phyloP scores from a whole-genome alignment of 35 echinoderm and acorn worm genomes.

The Apostichopus japonicus region DNA sequence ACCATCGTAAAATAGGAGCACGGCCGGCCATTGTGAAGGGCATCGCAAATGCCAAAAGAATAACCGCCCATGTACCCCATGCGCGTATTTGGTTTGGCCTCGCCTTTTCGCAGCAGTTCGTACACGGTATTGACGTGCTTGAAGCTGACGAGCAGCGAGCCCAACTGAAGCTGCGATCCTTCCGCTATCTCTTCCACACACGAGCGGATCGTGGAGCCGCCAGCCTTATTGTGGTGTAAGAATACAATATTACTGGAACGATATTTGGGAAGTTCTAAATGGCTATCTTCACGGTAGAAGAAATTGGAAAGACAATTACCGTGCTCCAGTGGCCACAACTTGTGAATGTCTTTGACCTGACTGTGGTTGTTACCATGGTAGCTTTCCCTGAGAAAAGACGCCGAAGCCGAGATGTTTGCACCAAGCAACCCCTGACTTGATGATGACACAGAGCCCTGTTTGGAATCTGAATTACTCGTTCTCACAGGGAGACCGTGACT shows the following conservation, averaged over 20 bases:
- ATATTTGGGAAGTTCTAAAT: constrained; percentile 38
- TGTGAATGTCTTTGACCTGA: constrained; percentile 7
- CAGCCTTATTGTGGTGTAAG: constrained; percentile 96
- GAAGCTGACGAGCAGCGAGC: constrained; percentile 65
- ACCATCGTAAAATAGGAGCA: constrained; percentile 97
- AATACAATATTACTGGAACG: constrained; percentile 67
- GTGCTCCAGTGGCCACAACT: constrained; percentile 57
- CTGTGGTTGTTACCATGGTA: constrained; percentile 52
- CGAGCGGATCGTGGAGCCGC: constrained; percentile 72
- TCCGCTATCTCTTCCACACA: constrained; percentile 65
- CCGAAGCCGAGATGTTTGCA: background rate
- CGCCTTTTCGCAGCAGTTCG: constrained; percentile 34
- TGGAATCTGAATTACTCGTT: background rate
- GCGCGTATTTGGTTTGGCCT: constrained; percentile 18
- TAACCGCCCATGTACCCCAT: constrained; percentile 86
- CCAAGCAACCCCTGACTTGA: background rate
- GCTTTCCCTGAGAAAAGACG: background rate
- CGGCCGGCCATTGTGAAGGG: constrained; percentile 29
- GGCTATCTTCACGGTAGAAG: constrained; percentile 46
- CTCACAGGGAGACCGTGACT: background rate
- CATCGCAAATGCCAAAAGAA: constrained; percentile 93
- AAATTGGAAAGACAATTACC: constrained; percentile 69
- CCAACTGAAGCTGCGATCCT: constrained; percentile 37
- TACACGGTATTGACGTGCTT: constrained; percentile 59
- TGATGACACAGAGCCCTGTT: background rate